Evolutionary conservation across 2,797 vertebrate genomes (phyloP).

Genomic region (Myripristis jacobus): DNA sequence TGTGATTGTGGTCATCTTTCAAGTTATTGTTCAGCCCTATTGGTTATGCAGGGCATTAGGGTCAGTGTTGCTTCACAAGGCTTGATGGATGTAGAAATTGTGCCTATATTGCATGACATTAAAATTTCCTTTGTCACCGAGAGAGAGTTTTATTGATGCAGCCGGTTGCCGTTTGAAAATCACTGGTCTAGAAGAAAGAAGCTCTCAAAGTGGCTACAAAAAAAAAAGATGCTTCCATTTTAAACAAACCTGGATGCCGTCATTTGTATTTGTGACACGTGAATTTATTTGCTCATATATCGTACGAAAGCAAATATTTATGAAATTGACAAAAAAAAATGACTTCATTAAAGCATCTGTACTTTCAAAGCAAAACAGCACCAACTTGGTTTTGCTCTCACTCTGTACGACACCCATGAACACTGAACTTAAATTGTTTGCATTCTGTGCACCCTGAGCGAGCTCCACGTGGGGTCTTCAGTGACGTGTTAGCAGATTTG

Average conservation of each 20-base stretch:
- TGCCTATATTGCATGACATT: no score
- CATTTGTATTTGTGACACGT: background rate
- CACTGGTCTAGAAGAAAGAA: constrained; percentile 4
- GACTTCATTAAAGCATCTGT: background rate
- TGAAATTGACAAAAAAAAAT: background rate
- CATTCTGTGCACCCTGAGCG: background rate
- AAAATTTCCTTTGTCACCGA: no score
- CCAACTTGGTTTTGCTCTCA: background rate
- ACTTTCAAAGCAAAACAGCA: background rate
- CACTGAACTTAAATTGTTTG: constrained; percentile 52
- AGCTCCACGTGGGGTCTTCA: background rate
- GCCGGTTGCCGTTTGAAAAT: no score
- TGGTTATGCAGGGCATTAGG: no score
- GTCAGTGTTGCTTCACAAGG: no score
- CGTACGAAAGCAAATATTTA: background rate
- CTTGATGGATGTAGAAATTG: no score
- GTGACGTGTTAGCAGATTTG: constrained; percentile 1
- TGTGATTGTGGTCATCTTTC: no score
- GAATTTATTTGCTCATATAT: background rate
- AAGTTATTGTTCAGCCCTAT: no score
- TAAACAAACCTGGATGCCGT: constrained; percentile 1
- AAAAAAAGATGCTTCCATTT: constrained; percentile 53
- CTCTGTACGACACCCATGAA: background rate
- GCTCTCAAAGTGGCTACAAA: constrained; percentile 89
- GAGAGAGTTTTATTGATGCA: no score